Base-by-base conservation (phyloP, 2,888 invertebrate species). In the Tipula lateralis region DNA sequence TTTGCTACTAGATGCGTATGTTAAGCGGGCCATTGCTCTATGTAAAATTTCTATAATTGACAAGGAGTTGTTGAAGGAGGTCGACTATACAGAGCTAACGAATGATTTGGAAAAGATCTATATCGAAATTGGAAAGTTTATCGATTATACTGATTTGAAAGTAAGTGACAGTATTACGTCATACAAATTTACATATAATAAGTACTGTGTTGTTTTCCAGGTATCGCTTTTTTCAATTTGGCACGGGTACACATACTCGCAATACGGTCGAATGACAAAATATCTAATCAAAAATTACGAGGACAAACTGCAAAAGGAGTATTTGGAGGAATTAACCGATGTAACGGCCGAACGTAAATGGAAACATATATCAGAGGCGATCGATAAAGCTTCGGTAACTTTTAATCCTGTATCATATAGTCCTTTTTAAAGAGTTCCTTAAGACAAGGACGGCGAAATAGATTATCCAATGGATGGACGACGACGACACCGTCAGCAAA, bases 251-350 rank as follows among this genome's bases (percentile, higher is more conserved):
- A 92, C 94, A 0, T 92, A 95, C 87, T 91, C 93, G 86, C 96
- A 97, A 84, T 95, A 94, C 91, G 98, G 97, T 0, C 93, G 96
- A 86, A 94, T 95, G 86, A 89, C 95, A 86, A 96, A 96, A 89
- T 92, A 95, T 86, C 91, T 97, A 29, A 89, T 91, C 86, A 95
- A 95, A 90, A 91, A 95, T 86, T 93, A 93, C 86, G 99, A 99
- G 87, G 97, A 98, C 50, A 95, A 96, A 87, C 93, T 94, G 1
- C 91, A 92, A 36, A 93, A 92, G 84, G 97, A 97, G 81, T 90
- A 93, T 1, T 87, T 89, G 50, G 90, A 90, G 84, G 90, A 90
- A 86, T 84, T 90, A 84, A 86, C 87, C 19, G 87, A 87, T 84
- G 88, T 89, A 19, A 87, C 87, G n/a, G 86, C 85, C 13, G 87